These are phyloP conservation scores for Pachyramphus minor DNA, from an alignment of 2,113 vertebrate genomes.

Conservation along the genomic window DNA sequence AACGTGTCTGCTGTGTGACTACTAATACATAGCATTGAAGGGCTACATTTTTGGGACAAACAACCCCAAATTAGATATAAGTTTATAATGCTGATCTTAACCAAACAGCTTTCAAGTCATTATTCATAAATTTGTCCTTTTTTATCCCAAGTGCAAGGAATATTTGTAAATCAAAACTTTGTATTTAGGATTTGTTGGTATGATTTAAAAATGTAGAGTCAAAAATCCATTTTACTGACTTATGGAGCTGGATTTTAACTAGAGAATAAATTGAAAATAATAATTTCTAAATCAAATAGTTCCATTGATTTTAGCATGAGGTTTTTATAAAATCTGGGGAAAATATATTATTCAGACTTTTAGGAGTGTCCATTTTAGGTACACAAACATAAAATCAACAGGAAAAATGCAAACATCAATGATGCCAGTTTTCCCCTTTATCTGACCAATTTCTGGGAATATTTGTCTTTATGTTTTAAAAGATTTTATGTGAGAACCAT, in stretches of 20 bases:
- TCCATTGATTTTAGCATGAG: fast-evolving
- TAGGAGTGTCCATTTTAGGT: neutral
- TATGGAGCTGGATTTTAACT: neutral
- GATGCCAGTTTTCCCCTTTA: neutral
- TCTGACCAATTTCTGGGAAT: neutral
- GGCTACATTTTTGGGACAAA: neutral
- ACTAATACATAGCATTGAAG: neutral
- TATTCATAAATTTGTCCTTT: neutral
- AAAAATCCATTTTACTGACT: neutral
- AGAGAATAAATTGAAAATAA: neutral
- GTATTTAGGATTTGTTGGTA: neutral
- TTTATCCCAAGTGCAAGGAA: neutral
- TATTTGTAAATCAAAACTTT: neutral
- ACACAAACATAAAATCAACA: neutral
- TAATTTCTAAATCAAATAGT: neutral
- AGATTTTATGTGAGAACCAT: neutral
- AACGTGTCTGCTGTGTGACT: neutral
- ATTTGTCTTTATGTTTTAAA: neutral
- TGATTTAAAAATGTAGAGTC: neutral
- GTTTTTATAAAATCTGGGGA: neutral
- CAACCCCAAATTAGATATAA: neutral
- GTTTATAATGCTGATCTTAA: neutral
- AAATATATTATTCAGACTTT: neutral
- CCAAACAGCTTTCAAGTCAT: neutral
- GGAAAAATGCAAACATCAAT: neutral